Base-by-base conservation (phyloP, 2,113 vertebrate species). In the Columba livia region DNA sequence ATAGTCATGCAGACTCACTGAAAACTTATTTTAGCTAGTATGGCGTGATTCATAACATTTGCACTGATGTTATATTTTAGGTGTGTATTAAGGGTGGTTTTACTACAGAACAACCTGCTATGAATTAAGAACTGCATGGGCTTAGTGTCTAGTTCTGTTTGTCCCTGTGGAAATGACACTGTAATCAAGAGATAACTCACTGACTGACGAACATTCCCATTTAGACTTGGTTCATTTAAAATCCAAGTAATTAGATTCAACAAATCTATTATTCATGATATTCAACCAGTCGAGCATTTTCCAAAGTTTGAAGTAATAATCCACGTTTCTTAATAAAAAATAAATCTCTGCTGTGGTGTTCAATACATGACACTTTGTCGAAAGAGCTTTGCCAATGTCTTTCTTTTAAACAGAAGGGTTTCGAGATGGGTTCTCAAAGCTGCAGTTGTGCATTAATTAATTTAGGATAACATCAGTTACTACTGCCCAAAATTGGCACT, bases 131-230 rank as follows among this genome's bases (percentile, higher is more conserved):
- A 71, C 50, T 72, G 48, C 50, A 75, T 53, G 74, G 40, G 62
- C 40, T 84, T 25, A 21, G 34, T 56, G 66, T 60, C 34, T 61
- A 11, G n/a, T 60, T 83, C 47, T 64, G 48, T 83, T 88, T 93
- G 75, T 21, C 42, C 36, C 87, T 58, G 42, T 66, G 78, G 61
- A 92, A 84, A 62, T 53, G 88, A 62, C 40, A 44, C 42, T 79
- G 79, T 54, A 82, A 90, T 79, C 86, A 84, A 84, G 80, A 84
- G 73, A 85, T 32, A 94, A 88, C 61, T 93, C 79, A 38, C 23
- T 51, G 51, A 88, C 67, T 69, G 74, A 57, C 36, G 28, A 89
- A 34, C 66, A 31, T 79, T 65, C 74, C 74, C 74, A 79, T 32
- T 88, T 53, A 94, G 62, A 50, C 28, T 36, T 3, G 1, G 44